Evolutionary conservation across 2,888 invertebrate genomes (phyloP), one percentile per base, ranked within the genome.

Genomic region (Drosophila prolongata): DNA sequence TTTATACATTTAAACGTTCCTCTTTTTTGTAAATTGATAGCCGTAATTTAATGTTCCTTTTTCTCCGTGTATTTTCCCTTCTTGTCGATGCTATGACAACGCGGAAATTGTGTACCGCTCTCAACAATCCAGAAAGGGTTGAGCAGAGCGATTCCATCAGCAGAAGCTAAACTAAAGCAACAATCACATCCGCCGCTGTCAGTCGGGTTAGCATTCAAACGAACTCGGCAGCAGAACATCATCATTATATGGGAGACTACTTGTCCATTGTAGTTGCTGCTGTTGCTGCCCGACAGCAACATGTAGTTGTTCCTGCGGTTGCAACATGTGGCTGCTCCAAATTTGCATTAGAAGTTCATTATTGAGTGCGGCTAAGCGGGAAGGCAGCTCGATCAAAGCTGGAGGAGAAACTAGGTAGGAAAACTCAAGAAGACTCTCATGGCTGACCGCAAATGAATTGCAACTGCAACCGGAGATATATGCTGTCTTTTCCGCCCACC

Each of bases 281-380:
- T 58, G 58, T 44, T 58, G 52, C 44, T 60, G 83, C 61, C 55
- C 78, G 62, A 64, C 62, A 71, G 70, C 70, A 70, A 76, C 80
- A 79, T 81, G 76, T 74, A 65, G 78, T 50, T 65, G 70, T 37
- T 47, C 30, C 46, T 42, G 68, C 43, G 42, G 44, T 43, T 46
- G 27, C 86, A 85, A 75, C 83, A 75, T 81, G 75, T 73, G 59
- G 55, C 40, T 72, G 69, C 78, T 76, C 68, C 56, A 81, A 58
- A 89, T 88, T 88, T 89, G 87, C 88, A 88, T 89, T 83, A 76
- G 86, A 78, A 78, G 85, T 90, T 89, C 87, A 89, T 88, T 88
- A 89, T 78, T 54, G 76, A 81, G 60, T 74, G 82, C 76, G 68
- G 82, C 69, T 68, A 68, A 78, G 69, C 80, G 77, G 67, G 67